A percentile compares a stretch with the other conserved stretches of the same genome.
Evolutionary conservation across 2,888 invertebrate species (phyloP).

Genomic region (Gonocerus acuteangulatus): DNA sequence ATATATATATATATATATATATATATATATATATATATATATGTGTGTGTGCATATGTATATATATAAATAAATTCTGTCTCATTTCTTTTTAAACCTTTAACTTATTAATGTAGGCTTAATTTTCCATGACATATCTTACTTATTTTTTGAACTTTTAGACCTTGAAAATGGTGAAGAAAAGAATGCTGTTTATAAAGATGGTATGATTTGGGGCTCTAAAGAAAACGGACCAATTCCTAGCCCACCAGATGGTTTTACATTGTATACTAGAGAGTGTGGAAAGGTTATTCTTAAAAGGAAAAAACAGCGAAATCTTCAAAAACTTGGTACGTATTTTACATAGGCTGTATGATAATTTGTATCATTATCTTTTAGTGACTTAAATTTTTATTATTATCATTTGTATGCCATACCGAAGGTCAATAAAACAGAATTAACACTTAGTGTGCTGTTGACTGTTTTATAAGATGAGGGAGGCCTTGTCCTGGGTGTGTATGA

Average conservation of each 20-base stretch:
- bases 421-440: too few relatives aligned
- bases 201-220: slow-evolving; percentile 71
- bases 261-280: slow-evolving; percentile 69
- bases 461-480: too few relatives aligned
- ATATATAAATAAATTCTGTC: too few relatives aligned
- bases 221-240: slow-evolving; percentile 59
- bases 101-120: neutral
- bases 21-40: too few relatives aligned
- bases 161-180: slow-evolving; percentile 34
- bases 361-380: neutral
- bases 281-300: slow-evolving; percentile 67
- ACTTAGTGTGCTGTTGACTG: too few relatives aligned
- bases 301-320: slow-evolving; percentile 82
- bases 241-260: slow-evolving; percentile 74
- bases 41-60: too few relatives aligned
- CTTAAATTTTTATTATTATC: neutral
- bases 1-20: too few relatives aligned
- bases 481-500: too few relatives aligned
- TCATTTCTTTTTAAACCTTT: neutral
- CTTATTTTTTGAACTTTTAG: too few relatives aligned
- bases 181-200: slow-evolving; percentile 66
- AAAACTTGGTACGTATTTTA: slow-evolving; percentile 54
- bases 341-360: too few relatives aligned
- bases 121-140: too few relatives aligned
- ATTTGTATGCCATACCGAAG: too few relatives aligned